A percentile compares a stretch with the other conserved stretches of the same genome.
Conservation (phyloP, 2,113 vertebrate species). For the Axis porcinus region DNA sequence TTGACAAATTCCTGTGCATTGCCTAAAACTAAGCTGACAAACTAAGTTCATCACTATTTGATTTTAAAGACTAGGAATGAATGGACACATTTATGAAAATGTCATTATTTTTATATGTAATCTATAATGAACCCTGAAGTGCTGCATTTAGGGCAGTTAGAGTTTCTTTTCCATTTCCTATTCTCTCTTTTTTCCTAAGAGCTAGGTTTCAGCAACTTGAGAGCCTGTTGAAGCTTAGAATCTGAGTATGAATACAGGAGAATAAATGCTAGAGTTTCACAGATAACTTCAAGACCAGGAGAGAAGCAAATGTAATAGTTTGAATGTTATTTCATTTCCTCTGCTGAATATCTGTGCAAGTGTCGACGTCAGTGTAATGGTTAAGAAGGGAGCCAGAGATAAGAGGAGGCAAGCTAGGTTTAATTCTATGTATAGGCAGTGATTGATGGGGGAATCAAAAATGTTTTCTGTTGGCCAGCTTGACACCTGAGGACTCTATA, state of each 20-base stretch:
- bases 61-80: neutral
- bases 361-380: neutral
- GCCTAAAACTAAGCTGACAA: neutral
- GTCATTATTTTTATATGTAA: neutral
- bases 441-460: slow-evolving; percentile 24
- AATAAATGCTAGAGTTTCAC: neutral
- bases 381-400: neutral
- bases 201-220: neutral
- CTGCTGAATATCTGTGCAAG: neutral
- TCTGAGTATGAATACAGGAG: neutral
- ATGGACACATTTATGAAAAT: neutral
- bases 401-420: neutral
- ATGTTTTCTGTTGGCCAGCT: neutral
- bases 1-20: neutral
- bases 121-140: neutral
- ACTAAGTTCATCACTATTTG: neutral
- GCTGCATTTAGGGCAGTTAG: neutral
- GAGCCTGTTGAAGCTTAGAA: neutral
- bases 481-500: neutral
- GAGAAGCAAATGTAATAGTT: neutral
- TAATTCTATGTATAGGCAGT: neutral
- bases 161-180: neutral
- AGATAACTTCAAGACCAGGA: neutral
- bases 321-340: slow-evolving; percentile 8
- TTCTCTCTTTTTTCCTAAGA: neutral